Percentiles rank a stretch among this genome's conserved stretches.
Evolutionary conservation across 2,888 invertebrate species (phyloP).

Genomic region (Philopedon plagiatum): DNA sequence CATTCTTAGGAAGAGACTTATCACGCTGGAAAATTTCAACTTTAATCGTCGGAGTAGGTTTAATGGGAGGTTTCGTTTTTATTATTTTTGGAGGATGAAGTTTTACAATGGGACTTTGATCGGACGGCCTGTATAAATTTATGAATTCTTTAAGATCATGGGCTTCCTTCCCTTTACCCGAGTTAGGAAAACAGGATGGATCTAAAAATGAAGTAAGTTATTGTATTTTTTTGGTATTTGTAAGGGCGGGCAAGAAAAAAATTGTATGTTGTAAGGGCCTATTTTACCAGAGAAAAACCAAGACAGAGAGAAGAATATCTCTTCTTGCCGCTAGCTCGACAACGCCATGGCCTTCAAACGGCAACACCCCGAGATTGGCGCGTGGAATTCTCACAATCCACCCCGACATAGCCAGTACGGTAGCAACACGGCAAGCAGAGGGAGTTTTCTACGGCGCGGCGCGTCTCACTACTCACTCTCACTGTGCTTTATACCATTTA

Average conservation of each 20-base stretch:
- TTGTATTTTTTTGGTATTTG: background rate
- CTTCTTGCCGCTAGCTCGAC: too few relatives aligned
- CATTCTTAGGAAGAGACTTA: background rate
- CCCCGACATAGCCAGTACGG: too few relatives aligned
- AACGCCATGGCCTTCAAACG: too few relatives aligned
- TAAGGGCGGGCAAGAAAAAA: background rate
- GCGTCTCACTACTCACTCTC: too few relatives aligned
- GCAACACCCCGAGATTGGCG: too few relatives aligned
- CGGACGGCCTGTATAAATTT: slow-evolving; percentile 25
- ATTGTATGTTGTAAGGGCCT: too few relatives aligned
- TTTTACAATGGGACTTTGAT: slow-evolving; percentile 42
- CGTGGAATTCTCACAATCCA: too few relatives aligned
- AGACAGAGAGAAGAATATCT: too few relatives aligned
- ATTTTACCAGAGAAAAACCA: too few relatives aligned
- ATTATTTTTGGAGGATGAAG: background rate
- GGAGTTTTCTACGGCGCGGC: too few relatives aligned
- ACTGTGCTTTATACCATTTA: too few relatives aligned
- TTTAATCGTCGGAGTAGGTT: slow-evolving; percentile 40
- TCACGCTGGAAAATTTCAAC: slow-evolving; percentile 38
- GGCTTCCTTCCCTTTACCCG: slow-evolving; percentile 36
- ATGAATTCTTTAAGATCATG: slow-evolving; percentile 42
- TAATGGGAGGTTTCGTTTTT: background rate
- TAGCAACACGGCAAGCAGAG: too few relatives aligned
- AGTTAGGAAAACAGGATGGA: slow-evolving; percentile 1
- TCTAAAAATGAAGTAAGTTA: slow-evolving; percentile 12